Evolutionary conservation across 2,797 vertebrate genomes (phyloP).

Genomic region (Aldrovandia affinis): DNA sequence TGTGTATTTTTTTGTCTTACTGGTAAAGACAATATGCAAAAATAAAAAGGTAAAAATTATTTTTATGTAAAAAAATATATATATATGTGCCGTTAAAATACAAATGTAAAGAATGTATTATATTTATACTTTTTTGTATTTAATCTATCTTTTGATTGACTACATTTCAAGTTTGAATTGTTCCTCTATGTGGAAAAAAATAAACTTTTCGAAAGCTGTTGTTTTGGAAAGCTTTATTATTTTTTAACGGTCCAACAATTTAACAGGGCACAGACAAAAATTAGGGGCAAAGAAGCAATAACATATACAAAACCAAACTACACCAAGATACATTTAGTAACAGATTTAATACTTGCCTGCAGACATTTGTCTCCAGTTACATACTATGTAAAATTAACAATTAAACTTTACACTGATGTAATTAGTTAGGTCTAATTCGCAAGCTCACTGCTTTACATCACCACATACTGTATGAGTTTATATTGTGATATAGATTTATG

Average conservation of each 20-base stretch:
- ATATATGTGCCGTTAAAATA: conserved; percentile 65
- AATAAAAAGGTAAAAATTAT: conserved; percentile 59
- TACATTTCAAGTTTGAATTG: conserved; percentile 55
- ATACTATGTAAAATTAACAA: no score
- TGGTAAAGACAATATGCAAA: conserved; percentile 72
- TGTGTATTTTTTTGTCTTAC: conserved; percentile 70
- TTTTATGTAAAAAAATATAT: conserved; percentile 71
- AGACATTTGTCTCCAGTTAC: not conserved
- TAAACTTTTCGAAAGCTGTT: conserved; percentile 50
- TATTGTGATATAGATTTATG: not conserved
- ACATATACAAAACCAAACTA: not conserved
- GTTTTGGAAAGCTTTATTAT: not conserved
- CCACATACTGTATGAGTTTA: not conserved
- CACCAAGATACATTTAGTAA: not conserved
- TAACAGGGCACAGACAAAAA: no score
- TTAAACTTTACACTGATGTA: no score
- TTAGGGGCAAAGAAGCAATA: not conserved
- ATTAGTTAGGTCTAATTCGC: not conserved
- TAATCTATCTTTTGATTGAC: conserved; percentile 67
- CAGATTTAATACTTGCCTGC: not conserved
- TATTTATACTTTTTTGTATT: conserved; percentile 82
- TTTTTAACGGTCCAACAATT: not conserved
- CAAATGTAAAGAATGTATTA: conserved; percentile 65
- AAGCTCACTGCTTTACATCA: not conserved
- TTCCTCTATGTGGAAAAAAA: conserved; percentile 69